Percentiles rank a stretch among this genome's conserved stretches.
Conservation (phyloP, 2,888 invertebrate species). For the Chymomyza amoena region DNA sequence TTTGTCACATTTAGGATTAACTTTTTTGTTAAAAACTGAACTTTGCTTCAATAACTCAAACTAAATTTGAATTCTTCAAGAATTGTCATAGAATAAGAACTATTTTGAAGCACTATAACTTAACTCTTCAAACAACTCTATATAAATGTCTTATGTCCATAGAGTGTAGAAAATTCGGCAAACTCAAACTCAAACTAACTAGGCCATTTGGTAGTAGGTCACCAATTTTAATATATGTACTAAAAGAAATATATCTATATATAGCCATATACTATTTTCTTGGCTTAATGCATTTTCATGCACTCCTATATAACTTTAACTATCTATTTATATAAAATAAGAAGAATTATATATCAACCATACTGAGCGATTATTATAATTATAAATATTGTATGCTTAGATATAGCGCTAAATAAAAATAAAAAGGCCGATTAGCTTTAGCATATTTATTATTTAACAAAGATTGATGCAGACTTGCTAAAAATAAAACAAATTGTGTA, state of each 20-base stretch:
- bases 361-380: neutral
- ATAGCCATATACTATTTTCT: neutral
- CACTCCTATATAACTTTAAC: neutral
- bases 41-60: too few species aligned
- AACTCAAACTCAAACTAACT: neutral
- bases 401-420: slow-evolving; percentile 4
- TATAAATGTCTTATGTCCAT: too few species aligned
- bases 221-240: neutral
- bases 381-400: neutral
- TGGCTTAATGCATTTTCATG: neutral
- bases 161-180: too few species aligned
- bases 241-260: neutral
- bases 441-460: slow-evolving; percentile 46
- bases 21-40: too few species aligned
- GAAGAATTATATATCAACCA: neutral
- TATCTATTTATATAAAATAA: neutral
- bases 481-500: slow-evolving; percentile 45
- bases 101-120: too few species aligned
- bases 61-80: too few species aligned
- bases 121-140: too few species aligned
- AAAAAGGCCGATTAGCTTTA: slow-evolving; percentile 60
- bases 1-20: neutral
- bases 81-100: too few species aligned
- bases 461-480: neutral
- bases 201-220: neutral